Base-by-base conservation (phyloP, 2,888 invertebrate genomes). In the Eristalis intricaria region DNA sequence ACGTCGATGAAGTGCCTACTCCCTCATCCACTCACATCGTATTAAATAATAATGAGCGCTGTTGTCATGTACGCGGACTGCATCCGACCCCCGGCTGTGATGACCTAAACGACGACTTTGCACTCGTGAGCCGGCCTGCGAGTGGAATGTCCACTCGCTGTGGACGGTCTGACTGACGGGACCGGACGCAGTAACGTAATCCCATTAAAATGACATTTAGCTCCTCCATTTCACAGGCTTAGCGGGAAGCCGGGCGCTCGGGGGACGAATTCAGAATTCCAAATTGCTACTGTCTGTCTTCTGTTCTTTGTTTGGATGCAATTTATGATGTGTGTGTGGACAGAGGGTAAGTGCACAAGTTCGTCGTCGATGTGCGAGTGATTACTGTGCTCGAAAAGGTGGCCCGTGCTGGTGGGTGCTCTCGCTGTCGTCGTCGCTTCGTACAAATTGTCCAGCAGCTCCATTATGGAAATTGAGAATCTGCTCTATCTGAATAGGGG, bases 201-300 rank as follows among this genome's bases (percentile, higher is more conserved):
- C 80, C 84, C 63, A 84, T 84, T 84, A 84, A 71, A 84, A 80
- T 80, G 76, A 80, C 80, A 84, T 84, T 80, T 73, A 60, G 40
- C 76, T 76, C 69, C 60, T 80, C 75, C 61, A 76, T 76, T 84
- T 76, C 71, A 76, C 71, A 73, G 71, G 22, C 64, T 38, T 38
- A 38, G 38, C 38, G 35, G 35, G 35, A 35, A 35, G 35, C 10
- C 13, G 38, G 38, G 38, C 38, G 63, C 80, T 76, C 84, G 71
- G 80, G 76, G 76, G 80, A 76, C 11, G 74, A 64, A 75, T 84
- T 76, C 71, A 63, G 43, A 73, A 63, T 40, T 75, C 29, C 71
- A 61, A 50, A 50, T 50, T 80, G 61, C 50, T 29, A 10, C 50
- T 64, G 13, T 65, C 22, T 58, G 29, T 68, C 13, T 50, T 64